These are phyloP conservation scores for Pseudobourletiella spinata DNA, from an alignment of 1,140 invertebrate species.

Conservation along the genomic window DNA sequence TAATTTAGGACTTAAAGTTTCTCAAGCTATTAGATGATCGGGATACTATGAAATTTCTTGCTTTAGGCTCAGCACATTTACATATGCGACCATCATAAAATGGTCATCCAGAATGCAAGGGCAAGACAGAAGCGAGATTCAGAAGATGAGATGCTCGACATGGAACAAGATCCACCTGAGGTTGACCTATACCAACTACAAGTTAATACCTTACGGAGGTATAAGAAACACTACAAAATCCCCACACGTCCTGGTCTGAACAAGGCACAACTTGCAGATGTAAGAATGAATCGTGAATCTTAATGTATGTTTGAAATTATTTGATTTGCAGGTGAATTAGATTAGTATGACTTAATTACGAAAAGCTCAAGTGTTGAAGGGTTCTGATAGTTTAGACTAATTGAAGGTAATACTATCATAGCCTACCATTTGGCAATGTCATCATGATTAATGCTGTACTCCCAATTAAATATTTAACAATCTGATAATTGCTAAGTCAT, in stretches of 20 bases:
- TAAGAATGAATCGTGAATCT: constrained; percentile 62
- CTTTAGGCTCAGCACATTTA: constrained; percentile 82
- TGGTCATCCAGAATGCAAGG: constrained; percentile 84
- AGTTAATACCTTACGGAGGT: constrained; percentile 81
- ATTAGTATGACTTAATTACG: no score
- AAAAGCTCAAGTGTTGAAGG: no score
- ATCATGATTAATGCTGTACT: no score
- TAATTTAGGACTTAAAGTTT: no score
- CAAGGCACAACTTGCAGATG: constrained; percentile 90
- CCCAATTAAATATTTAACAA: no score
- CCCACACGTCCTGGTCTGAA: constrained; percentile 79
- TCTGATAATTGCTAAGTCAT: no score
- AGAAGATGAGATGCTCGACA: constrained; percentile 79
- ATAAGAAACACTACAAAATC: constrained; percentile 89
- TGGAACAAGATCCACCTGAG: constrained; percentile 69
- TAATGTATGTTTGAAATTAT: no score
- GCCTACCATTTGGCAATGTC: no score
- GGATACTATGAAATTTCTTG: constrained; percentile 17
- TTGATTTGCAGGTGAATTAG: no score
- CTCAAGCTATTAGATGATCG: background rate
- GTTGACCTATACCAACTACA: constrained; percentile 88
- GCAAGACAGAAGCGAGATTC: constrained; percentile 79
- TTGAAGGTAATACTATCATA: no score
- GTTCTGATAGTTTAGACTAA: no score
- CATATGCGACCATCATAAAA: constrained; percentile 94